Base-by-base conservation (phyloP, 2,797 vertebrate genomes). In the Chrosomus eos region DNA sequence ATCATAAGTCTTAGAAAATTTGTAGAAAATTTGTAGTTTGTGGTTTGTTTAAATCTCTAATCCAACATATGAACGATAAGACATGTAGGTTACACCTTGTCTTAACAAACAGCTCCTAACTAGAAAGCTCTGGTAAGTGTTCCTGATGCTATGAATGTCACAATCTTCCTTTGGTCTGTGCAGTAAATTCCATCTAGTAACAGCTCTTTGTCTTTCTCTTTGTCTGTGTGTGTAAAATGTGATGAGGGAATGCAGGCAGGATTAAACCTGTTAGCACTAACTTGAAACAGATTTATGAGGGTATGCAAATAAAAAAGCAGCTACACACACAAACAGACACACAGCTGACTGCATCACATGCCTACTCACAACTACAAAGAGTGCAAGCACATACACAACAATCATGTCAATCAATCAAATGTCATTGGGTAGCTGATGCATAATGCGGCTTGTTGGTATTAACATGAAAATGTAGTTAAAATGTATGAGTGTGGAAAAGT, bases 201-300 rank as follows among this genome's bases (percentile, higher is more conserved):
- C 33, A 36, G 28, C 40, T n/a, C n/a, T n/a, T n/a, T n/a, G n/a
- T n/a, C n/a, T n/a, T 36, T 58, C 10, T 51, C 13, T 66, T 18
- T 43, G n/a, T 43, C 9, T 72, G 60, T 28, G 28, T 58, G 55
- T 55, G 76, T 51, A 68, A 68, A 38, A 66, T 64, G 38, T 51
- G 72, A 73, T 38, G 81, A 87, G 84, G 81, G 87, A 84, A 90
- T 33, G 83, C 64, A 73, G 7, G 62, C 85, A 60, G 43, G 80
- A 80, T 31, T 86, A 33, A 3, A 60, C 83, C 51, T 86, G 43
- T 91, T 92, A 88, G 88, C 84, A 6, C 85, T 83, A 85, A 76
- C 72, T 85, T 84, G 62, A 87, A 77, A 85, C 13, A 89, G 87
- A 93, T 91, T 91, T 85, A 91, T 90, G 26, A 45, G 66, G 80